Evolutionary conservation across 2,888 invertebrate genomes (phyloP), one percentile per base, ranked within the genome.

Genomic region (Salticus scenicus): DNA sequence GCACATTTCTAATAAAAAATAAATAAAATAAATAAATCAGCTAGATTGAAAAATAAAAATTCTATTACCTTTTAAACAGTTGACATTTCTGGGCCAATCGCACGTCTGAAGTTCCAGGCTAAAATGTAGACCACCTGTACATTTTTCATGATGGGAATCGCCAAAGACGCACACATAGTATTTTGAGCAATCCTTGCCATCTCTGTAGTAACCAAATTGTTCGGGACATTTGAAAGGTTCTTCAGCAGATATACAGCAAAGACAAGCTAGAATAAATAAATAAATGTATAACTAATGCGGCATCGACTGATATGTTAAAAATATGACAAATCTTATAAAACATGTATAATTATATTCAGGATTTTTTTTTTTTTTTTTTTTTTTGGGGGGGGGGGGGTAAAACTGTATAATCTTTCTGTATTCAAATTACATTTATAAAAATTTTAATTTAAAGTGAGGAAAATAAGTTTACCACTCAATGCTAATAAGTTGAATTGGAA

Each of bases 131-230:
- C 97, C 97, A 89, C 97, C 97, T 88, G 97, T 97, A 91, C 97
- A 97, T 88, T 96, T 96, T 92, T 97, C 97, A 81, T 97, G 94
- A 75, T 97, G 92, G 28, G 97, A 96, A 89, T 97, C 97, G 89
- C 97, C 97, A 91, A 97, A 97, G 82, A 97, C 97, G 92, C 97
- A 97, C 47, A 97, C 97, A 90, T 97, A 97, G 92, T 97, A 97
- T 90, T 96, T 95, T 72, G 96, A 95, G 92, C 97, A 97, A 92
- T 97, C 97, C 89, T 93, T 94, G 74, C 96, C 96, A 92, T 97
- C 97, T 17, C 97, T 95, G 91, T 97, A 97, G 92, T 97, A 97
- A 69, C 97, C 97, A 90, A 97, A 97, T 92, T 97, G 97, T 92
- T 97, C 97, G 10, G 97, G 97, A 90, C 97, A 97, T 91, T 96